phyloP scores from a whole-genome alignment of 37 sponge, comb jelly and placozoan species.

The Dysidea cf. avara region DNA sequence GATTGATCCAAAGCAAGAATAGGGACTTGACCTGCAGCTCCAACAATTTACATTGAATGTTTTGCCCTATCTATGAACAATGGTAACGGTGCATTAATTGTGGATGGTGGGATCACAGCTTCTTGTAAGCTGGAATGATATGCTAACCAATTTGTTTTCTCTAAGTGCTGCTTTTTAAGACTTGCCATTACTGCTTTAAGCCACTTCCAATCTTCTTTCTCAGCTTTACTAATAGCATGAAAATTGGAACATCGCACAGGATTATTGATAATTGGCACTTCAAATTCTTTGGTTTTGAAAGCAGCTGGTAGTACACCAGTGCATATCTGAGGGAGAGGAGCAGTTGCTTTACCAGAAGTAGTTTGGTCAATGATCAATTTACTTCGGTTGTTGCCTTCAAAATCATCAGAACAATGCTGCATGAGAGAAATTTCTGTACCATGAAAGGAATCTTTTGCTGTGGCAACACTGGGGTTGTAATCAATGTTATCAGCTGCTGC shows the following conservation, averaged over 20 bases:
- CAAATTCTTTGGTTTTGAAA: slow-evolving; percentile 5
- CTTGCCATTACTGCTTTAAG: too few species aligned
- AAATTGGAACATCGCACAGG: too few species aligned
- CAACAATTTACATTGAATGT: slow-evolving; percentile 13
- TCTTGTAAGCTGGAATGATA: slow-evolving; percentile 20
- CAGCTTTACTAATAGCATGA: too few species aligned
- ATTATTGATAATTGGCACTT: too few species aligned
- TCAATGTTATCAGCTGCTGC: slow-evolving; percentile 15
- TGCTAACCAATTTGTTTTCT: slow-evolving; percentile 25
- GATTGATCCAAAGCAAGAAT: too few species aligned
- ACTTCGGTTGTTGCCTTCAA: not conserved
- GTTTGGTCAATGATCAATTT: not conserved
- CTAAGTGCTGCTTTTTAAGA: too few species aligned
- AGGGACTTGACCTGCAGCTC: too few species aligned
- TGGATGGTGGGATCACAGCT: slow-evolving; percentile 10
- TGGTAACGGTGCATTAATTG: slow-evolving; percentile 25
- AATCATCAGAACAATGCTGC: slow-evolving; percentile 6
- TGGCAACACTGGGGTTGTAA: slow-evolving; percentile 3
- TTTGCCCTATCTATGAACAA: slow-evolving; percentile 21
- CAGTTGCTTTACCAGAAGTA: slow-evolving; percentile 5
- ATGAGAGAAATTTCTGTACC: slow-evolving; percentile 12
- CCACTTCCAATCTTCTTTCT: too few species aligned
- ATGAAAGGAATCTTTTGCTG: slow-evolving; percentile 22
- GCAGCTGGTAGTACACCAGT: slow-evolving; percentile 7
- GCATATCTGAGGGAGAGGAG: not conserved